Percentiles rank a stretch among this genome's conserved stretches.
phyloP scores from a whole-genome alignment of 1,140 invertebrate species.

The Aphaenogaster ashmeadi region DNA sequence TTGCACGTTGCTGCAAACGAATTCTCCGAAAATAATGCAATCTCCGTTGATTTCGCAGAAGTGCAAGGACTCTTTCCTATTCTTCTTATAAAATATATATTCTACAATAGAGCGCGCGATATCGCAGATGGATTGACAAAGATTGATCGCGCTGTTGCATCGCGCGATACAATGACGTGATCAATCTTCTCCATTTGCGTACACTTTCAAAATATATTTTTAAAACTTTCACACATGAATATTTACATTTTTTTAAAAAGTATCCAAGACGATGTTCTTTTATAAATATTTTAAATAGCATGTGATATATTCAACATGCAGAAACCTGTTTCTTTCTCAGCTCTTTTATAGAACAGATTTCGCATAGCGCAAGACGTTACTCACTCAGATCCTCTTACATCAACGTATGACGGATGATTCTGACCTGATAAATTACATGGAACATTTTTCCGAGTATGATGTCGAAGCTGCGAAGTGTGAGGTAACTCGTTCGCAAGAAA shows the following conservation, averaged over 20 bases:
- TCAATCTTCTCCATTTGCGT: background rate
- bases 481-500: constrained; percentile 46
- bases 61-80: background rate
- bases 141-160: constrained; percentile 14
- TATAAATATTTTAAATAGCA: constrained; percentile 3
- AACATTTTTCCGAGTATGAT: constrained; percentile 16
- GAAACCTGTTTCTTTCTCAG: background rate
- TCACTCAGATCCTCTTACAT: constrained; percentile 7
- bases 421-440: constrained; percentile 23
- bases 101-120: background rate
- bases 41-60: constrained; percentile 68
- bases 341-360: constrained; percentile 16
- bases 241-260: background rate
- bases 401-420: constrained; percentile 31
- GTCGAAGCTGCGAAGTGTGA: constrained; percentile 20
- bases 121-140: background rate
- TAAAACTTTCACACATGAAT: background rate
- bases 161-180: background rate
- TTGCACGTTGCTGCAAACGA: constrained; percentile 9
- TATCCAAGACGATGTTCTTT: background rate
- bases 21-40: constrained; percentile 29
- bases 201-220: background rate
- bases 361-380: background rate
- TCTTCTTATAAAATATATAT: background rate
- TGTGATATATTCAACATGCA: background rate